Percentiles rank a stretch among this genome's conserved stretches.
phyloP scores from a whole-genome alignment of 1,140 invertebrate species.

The Hermatobates lingyangjiaoensis region DNA sequence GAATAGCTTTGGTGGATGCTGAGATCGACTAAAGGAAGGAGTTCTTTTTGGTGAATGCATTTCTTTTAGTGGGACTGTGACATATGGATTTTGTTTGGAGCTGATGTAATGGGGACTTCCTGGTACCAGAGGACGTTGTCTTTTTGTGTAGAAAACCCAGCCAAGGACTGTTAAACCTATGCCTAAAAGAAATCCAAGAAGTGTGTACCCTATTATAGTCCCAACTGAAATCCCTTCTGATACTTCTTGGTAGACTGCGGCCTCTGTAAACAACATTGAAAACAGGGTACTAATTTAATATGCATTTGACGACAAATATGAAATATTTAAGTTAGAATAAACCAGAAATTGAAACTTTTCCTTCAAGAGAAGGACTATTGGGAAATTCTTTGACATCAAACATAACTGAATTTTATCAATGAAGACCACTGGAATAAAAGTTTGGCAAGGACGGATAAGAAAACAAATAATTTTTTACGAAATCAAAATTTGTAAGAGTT shows the following conservation, averaged over 20 bases:
- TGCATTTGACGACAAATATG: no score
- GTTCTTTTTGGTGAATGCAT: constrained; percentile 24
- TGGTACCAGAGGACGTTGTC: constrained; percentile 32
- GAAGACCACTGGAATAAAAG: no score
- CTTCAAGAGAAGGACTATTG: no score
- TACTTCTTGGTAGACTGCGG: neutral
- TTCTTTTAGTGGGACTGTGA: constrained; percentile 56
- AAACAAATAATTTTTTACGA: no score
- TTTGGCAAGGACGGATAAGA: no score
- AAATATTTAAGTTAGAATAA: no score
- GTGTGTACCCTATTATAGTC: constrained; percentile 27
- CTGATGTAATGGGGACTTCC: constrained; percentile 57
- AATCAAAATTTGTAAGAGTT: no score
- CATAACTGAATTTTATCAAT: no score
- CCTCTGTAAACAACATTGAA: neutral
- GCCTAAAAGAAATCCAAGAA: constrained; percentile 21
- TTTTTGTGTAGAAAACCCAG: constrained; percentile 26
- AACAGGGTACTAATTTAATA: no score
- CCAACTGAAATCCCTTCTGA: constrained; percentile 21
- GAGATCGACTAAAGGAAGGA: constrained; percentile 18
- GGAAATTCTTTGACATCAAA: no score
- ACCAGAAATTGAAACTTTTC: no score
- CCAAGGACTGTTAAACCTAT: constrained; percentile 15
- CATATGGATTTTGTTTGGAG: constrained; percentile 59
- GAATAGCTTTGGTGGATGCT: constrained; percentile 13